Conservation (phyloP, 1,140 invertebrate genomes). For the Drosophila quadrilineata region DNA sequence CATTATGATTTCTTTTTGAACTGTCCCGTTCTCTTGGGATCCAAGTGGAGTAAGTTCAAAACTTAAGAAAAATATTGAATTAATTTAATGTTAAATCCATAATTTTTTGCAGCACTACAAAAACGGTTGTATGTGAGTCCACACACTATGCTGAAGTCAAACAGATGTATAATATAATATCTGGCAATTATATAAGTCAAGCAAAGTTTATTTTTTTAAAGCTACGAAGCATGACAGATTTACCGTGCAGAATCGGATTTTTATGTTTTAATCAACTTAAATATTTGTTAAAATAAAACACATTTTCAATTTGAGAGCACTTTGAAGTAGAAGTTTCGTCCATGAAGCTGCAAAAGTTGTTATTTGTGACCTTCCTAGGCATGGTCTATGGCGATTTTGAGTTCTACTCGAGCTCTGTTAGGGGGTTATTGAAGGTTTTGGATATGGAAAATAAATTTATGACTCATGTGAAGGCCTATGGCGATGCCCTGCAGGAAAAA, state of each 20-base stretch:
- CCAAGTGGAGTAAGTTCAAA: conserved; percentile 28
- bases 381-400: background rate
- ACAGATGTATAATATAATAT: no score
- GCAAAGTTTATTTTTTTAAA: no score
- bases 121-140: background rate
- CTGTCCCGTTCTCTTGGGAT: conserved; percentile 29
- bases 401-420: conserved; percentile 24
- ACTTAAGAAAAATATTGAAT: background rate
- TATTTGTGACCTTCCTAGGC: background rate
- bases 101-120: background rate
- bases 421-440: conserved; percentile 5
- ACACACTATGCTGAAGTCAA: no score
- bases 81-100: background rate
- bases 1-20: conserved; percentile 7
- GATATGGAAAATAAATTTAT: background rate
- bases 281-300: background rate
- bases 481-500: conserved; percentile 1
- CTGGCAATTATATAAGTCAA: no score
- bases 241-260: background rate
- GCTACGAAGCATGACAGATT: background rate
- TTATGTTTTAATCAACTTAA: no score
- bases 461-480: background rate
- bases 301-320: background rate
- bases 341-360: background rate
- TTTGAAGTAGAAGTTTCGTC: background rate